Base-by-base conservation (phyloP, 1,140 invertebrate genomes). In the Drosophila novamexicana region DNA sequence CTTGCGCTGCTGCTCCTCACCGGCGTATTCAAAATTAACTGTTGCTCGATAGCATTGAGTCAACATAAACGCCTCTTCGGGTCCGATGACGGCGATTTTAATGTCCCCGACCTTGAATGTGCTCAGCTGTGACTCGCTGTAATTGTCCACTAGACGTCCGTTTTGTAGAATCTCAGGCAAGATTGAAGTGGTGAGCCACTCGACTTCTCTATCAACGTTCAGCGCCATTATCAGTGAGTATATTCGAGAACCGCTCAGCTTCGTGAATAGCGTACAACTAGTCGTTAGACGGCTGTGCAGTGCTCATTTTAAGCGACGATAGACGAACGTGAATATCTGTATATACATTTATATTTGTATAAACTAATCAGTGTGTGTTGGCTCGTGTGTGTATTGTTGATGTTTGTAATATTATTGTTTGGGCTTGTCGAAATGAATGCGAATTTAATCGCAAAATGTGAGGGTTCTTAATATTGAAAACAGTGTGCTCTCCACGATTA, bases 41-140 rank as follows among this genome's bases (percentile, higher is more conserved):
- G 59, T 70, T 0, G 84, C 73, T 1, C 84, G 45, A 44, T 89
- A 91, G 57, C 90, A 91, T 8, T 45, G 67, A 0, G 90, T 91
- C 40, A 91, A 47, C 90, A 91, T 91, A 34, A 85, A 91, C 1
- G 90, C 90, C 52, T 91, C 90, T 1, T 77, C 58, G 0, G 22
- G 7, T 0, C 84, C 90, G 18, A 91, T 91, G 1, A 86, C 57
- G 32, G 71, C 54, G 0, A 91, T 74, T 0, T 75, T 29, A 22
- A 91, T 79, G 29, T 69, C 49, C 0, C 47, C 52, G 10, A 91
- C 67, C 10, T 67, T 50, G 18, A 91, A 80, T 36, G 68, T 72
- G 14, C 59, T 32, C 6, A 52, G 12, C 18, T 75, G 61, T 0
- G 65, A 29, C 14, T 68, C 74, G 8, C 40, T 59, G 47, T 76